Evolutionary conservation across 64 coral and sea anemone genomes (phyloP), one percentile per base, ranked within the genome.

Genomic region (Pocillopora verrucosa): DNA sequence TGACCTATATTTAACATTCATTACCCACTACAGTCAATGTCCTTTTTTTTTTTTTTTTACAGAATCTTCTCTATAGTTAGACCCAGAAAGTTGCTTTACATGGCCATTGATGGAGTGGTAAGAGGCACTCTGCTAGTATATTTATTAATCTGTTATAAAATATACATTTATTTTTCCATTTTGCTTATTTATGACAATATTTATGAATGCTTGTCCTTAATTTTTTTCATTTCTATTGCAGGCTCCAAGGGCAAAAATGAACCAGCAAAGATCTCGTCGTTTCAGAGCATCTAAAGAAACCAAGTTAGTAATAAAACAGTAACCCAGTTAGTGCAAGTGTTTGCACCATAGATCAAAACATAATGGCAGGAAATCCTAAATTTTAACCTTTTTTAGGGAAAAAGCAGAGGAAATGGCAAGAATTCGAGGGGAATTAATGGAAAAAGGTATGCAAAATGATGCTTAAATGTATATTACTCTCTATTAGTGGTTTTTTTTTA

Each of bases 31-130:
- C 6, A 45, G 6, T 45, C 41, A 25, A 89, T 63, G 9, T 20
- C 17, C 58, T 36, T 34, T 30, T 61, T 51, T 75, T 76, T 14
- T 60, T 5, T 36, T 12, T 62, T 60, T 41, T 93, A 36, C 74
- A 98, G 96, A 83, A 99, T 99, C 69, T 95, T 99, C 68, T 95
- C 97, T 36, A 99, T 99, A 82, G 97, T 99, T 20, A 85, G 97
- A 34, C 97, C 97, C 85, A 95, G 97, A 88, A 99, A 99, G 80
- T 56, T 99, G 25, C 80, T 99, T 35, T 99, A 99, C 34, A 99
- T 99, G 97, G 97, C 97, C 62, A 99, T 99, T 91, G 97, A 99
- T 99, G 97, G 97, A 86, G 97, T 99, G 93, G 97, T 99, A 77
- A 89, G 97, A 80, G 22, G 10, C 4, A 16, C 20, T 74, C 73